These are phyloP conservation scores for Chloroceryle inda DNA, from an alignment of 2,797 vertebrate species.

Conservation along the genomic window DNA sequence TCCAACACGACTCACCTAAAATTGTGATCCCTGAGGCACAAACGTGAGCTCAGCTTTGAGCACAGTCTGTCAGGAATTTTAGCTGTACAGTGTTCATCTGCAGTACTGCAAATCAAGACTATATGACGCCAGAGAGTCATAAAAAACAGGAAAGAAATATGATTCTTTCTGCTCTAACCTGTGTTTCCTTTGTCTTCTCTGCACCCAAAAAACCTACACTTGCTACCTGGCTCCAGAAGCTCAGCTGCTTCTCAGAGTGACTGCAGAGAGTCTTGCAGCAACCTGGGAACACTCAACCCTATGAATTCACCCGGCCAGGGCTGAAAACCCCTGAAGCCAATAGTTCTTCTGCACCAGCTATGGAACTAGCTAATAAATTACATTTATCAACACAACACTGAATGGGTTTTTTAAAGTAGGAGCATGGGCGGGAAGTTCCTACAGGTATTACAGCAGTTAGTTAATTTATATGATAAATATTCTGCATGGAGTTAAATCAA, in stretches of 20 bases:
- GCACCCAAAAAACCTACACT: not conserved
- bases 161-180: not conserved
- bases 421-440: not conserved
- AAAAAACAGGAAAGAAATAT: no score
- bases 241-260: not conserved
- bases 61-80: not conserved
- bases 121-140: not conserved
- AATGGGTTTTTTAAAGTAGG: not conserved
- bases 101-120: no score
- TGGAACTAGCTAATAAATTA: not conserved
- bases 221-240: not conserved
- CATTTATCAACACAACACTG: not conserved
- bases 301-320: not conserved
- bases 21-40: not conserved
- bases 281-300: not conserved
- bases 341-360: not conserved
- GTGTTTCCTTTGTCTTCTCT: not conserved
- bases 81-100: not conserved
- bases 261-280: not conserved
- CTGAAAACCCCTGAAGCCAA: not conserved
- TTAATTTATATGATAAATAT: slow-evolving; percentile 44
- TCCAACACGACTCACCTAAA: not conserved
- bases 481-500: not conserved
- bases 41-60: not conserved
- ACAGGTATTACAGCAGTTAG: not conserved